Evolutionary conservation across 2,797 vertebrate species (phyloP).

Genomic region (Rhinophrynus dorsalis): DNA sequence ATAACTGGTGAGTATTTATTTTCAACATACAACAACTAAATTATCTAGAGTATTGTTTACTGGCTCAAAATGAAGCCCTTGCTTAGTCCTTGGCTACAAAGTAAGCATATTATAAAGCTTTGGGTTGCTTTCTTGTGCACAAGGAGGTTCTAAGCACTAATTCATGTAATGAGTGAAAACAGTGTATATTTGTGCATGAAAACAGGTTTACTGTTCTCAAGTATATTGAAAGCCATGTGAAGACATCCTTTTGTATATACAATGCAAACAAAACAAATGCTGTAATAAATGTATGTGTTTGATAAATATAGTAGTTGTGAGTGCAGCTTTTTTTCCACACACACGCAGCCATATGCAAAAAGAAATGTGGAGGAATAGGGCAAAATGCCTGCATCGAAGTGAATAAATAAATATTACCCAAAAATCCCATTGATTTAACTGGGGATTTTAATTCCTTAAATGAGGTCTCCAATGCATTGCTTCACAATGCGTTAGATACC

Average conservation of each 20-base stretch:
- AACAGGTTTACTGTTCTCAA: too few species aligned
- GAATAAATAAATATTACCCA: too few species aligned
- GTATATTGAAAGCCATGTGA: too few species aligned
- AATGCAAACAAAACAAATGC: background rate
- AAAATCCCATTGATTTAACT: too few species aligned
- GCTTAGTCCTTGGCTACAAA: background rate
- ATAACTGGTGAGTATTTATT: conserved; percentile 62
- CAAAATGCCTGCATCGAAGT: too few species aligned
- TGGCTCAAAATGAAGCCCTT: conserved; percentile 13
- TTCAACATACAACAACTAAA: conserved; percentile 42
- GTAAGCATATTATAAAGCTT: too few species aligned
- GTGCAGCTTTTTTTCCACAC: too few species aligned
- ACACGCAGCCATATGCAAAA: too few species aligned
- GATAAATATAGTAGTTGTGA: background rate
- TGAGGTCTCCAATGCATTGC: too few species aligned
- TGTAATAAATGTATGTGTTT: background rate
- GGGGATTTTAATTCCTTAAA: too few species aligned
- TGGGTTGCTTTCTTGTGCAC: background rate
- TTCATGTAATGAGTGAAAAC: background rate
- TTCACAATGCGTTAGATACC: too few species aligned
- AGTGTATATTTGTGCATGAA: background rate
- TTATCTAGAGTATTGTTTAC: conserved; percentile 57
- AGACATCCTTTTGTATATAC: background rate
- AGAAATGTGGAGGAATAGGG: too few species aligned
- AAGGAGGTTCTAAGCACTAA: background rate